Evolutionary conservation across 2,113 vertebrate genomes (phyloP), one percentile per base, ranked within the genome.

Genomic region (Epinephelus lanceolatus): DNA sequence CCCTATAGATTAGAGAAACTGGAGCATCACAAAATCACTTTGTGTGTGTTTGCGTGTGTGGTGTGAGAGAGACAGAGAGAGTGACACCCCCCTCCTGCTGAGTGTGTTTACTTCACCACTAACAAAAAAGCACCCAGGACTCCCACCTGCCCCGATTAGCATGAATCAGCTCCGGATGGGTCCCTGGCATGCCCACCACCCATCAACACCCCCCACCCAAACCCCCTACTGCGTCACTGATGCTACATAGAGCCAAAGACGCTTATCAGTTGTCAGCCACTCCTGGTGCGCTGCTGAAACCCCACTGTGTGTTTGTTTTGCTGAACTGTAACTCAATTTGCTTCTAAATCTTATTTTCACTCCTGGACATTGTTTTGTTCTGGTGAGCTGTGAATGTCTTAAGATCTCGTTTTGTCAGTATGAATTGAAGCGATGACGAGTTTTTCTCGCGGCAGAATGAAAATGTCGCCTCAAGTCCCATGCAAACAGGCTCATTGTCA

Each of bases 61-160:
- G 74, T 14, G 56, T 19, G 2, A 9, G 21, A 27, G 14, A 27
- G 10, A 37, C 30, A 52, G 15, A 61, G 21, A 51, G 21, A 66
- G 45, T 2, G 60, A 45, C 49, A 14, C 47, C 33, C 27, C 15
- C 73, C 76, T 53, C 86, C 86, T 55, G 62, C 78, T 81, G 83
- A 52, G 73, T 77, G 62, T 86, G 89, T 86, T 93, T 93, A 86
- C 84, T 81, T 87, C 89, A 81, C 37, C 73, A 45, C 2, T 51
- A 57, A 76, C 40, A 82, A 71, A 87, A 80, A 87, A 75, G 66
- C 83, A 74, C 51, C 23, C 76, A 75, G 37, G 57, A 82, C 72
- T 87, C 89, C 83, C 90, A 87, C 88, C 91, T 86, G 85, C 86
- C 80, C 78, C 79, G 82, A 88, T 93, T 91, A 91, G 87, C 90